Evolutionary conservation across 2,113 vertebrate species (phyloP).

Genomic region (Passer domesticus): DNA sequence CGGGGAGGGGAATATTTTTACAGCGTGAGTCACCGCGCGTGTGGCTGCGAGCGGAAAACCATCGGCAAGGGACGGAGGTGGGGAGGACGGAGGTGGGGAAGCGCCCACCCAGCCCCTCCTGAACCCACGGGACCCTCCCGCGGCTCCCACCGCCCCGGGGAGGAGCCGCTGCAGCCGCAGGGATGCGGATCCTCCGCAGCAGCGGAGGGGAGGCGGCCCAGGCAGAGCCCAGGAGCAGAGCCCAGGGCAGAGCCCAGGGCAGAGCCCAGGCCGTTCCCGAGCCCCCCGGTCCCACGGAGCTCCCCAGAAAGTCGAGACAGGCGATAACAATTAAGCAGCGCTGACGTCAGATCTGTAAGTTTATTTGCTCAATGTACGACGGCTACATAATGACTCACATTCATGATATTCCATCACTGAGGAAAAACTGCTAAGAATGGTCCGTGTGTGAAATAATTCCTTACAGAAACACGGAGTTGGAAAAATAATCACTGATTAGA

Average conservation of each 20-base stretch:
- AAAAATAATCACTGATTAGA: slow-evolving; percentile 89
- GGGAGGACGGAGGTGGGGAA: not conserved
- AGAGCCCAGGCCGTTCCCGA: not conserved
- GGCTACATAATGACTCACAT: slow-evolving; percentile 99
- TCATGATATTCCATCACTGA: slow-evolving; percentile 95
- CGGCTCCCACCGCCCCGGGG: not conserved
- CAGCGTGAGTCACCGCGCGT: not conserved
- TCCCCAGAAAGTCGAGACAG: not conserved
- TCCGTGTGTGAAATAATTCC: slow-evolving; percentile 90
- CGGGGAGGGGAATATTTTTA: slow-evolving; percentile 30
- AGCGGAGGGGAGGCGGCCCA: accelerated
- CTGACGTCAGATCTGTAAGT: slow-evolving; percentile 89
- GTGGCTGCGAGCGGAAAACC: not conserved
- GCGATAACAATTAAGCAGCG: slow-evolving; percentile 45
- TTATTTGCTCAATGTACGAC: slow-evolving; percentile 98
- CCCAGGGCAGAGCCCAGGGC: not conserved
- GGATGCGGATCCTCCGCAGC: accelerated
- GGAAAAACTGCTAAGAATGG: slow-evolving; percentile 96
- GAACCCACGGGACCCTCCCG: accelerated
- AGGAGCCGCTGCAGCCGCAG: accelerated
- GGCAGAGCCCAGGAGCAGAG: not conserved
- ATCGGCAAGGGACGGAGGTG: not conserved
- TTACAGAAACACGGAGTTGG: slow-evolving; percentile 83
- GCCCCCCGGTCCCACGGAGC: not conserved
- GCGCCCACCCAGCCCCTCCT: accelerated